Base-by-base conservation (phyloP, 2,113 vertebrate genomes). In the Eretmochelys imbricata region DNA sequence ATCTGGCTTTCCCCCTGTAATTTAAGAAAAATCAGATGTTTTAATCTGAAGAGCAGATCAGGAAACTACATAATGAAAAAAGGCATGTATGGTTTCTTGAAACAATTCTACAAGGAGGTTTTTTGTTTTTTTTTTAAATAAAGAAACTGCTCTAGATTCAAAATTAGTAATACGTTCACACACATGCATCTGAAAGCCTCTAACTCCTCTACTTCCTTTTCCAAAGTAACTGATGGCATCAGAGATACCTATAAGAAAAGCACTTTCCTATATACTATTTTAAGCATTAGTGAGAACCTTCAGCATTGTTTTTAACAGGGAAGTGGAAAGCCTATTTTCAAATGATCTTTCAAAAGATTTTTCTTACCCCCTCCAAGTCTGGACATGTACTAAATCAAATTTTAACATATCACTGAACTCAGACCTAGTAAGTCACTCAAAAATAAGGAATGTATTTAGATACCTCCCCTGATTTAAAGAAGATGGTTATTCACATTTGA, bases 1-100 rank as follows among this genome's bases (percentile, higher is more conserved):
- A 69, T 99, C 99, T 90, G 99, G 99, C 94, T 99, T 99, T 59
- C 99, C 99, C 97, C 99, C 99, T 99, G 98, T 19, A 96, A 96
- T 0, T 35, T 6, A 92, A 97, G 94, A 78, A 50, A 89, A 94
- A 48, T 0, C 3, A 50, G 25, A 65, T 42, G 42, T 31, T 86
- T 72, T 91, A 24, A 80, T 35, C 25, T 20, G 10, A 55, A 89
- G 50, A 84, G 24, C 17, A 29, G 25, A 69, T 27, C 6, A 80
- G 72, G 42, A 14, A 46, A 25, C n/a, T 48, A n/a, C 19, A 62
- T 8, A 54, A 42, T 35, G 31, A 12, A 8, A 48, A 48, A 57
- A 53, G 54, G 38, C 24, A 46, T 10, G 20, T 6, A 50, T 10
- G 24, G 11, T 35, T 62, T 69, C 14, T 19, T n/a, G 2, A 69